Percentiles rank a stretch among this genome's conserved stretches.
Evolutionary conservation across 2,888 invertebrate species (phyloP).

Genomic region (Pseudococcus longispinus): DNA sequence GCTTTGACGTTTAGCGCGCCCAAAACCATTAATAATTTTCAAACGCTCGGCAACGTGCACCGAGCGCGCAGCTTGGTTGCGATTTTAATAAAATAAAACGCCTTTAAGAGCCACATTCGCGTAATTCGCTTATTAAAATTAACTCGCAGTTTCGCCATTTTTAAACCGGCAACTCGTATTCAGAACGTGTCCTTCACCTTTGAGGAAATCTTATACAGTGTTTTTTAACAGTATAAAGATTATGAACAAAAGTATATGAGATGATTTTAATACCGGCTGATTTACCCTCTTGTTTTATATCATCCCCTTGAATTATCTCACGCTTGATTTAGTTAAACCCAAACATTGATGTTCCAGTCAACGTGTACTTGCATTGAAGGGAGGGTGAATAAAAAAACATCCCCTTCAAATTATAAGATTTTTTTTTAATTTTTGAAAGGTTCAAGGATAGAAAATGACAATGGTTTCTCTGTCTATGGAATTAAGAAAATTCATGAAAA

Average conservation of each 20-base stretch:
- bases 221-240: too few relatives aligned
- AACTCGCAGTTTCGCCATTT: background rate
- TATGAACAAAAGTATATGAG: background rate
- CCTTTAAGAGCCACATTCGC: background rate
- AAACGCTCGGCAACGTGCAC: slow-evolving; percentile 5
- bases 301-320: background rate
- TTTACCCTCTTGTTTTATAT: background rate
- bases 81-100: slow-evolving; percentile 31
- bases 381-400: too few relatives aligned
- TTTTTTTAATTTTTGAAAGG: too few relatives aligned
- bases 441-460: too few relatives aligned
- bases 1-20: slow-evolving; percentile 42
- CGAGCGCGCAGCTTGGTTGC: slow-evolving; percentile 2
- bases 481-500: too few relatives aligned
- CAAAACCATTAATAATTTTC: slow-evolving; percentile 44
- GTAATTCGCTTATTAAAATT: slow-evolving; percentile 29
- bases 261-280: background rate
- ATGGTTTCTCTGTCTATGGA: too few relatives aligned
- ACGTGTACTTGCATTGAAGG: background rate
- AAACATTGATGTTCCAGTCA: background rate
- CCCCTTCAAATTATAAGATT: too few relatives aligned
- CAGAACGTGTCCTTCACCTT: background rate
- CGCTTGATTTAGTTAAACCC: background rate
- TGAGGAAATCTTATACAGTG: background rate
- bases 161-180: background rate